Conservation (phyloP, 2,797 vertebrate species). For the Sorex maritimensis region DNA sequence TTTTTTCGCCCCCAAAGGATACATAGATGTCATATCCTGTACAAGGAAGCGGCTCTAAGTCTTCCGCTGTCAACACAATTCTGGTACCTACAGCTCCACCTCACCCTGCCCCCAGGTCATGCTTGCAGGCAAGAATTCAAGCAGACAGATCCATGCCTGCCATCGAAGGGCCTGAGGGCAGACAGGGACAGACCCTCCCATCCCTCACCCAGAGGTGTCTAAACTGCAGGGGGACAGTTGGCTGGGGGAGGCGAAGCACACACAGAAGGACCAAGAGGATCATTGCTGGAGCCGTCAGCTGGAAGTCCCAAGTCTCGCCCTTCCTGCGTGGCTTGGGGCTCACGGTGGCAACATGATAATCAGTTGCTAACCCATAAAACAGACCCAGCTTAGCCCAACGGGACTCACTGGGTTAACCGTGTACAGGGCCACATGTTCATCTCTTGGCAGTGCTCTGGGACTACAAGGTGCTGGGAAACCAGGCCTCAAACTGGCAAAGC, state of each 20-base stretch:
- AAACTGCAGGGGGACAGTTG: not conserved
- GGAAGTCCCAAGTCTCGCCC: no score
- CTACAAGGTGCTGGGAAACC: not conserved
- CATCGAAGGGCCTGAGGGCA: not conserved
- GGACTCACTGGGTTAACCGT: not conserved
- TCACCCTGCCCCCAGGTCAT: not conserved
- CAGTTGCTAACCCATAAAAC: not conserved
- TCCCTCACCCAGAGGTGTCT: not conserved
- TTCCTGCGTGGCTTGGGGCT: not conserved
- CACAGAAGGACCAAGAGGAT: not conserved
- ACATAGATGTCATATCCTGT: not conserved
- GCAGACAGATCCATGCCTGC: not conserved
- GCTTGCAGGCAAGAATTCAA: not conserved
- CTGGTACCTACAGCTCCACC: not conserved
- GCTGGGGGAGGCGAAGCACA: not conserved
- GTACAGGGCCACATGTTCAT: no score
- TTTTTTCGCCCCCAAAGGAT: not conserved
- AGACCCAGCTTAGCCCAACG: slow-evolving; percentile 18
- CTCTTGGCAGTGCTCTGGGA: no score
- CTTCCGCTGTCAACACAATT: no score
- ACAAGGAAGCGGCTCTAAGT: not conserved
- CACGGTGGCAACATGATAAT: not conserved
- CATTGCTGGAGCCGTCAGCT: no score
- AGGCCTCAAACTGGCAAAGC: not conserved
- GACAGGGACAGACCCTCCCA: not conserved